Base-by-base conservation (phyloP, 2,113 vertebrate species). In the Mesembrinibis cayennensis region DNA sequence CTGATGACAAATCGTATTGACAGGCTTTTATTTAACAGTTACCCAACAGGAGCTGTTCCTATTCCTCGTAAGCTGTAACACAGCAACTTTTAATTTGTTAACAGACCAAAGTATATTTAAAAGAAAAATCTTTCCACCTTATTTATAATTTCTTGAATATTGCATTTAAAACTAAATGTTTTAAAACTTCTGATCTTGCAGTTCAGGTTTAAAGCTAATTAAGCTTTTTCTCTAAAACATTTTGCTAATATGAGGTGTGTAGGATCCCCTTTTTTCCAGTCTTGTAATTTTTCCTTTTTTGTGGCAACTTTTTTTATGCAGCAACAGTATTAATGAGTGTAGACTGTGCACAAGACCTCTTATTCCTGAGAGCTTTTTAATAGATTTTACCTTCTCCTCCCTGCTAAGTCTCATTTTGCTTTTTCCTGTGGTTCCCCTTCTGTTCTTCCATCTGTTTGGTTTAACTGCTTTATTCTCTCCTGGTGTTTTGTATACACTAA, bases 381-480 rank as follows among this genome's bases (percentile, higher is more conserved):
- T 70, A 87, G 76, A 90, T 89, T 96, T 96, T 96, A 93, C 86
- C 86, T 89, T 89, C 69, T 96, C 7, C 32, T 95, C n/a, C 53
- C 50, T 72, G 45, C 52, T 53, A 77, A 80, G 42, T 87, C 89
- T 96, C 72, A 92, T 89, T 93, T 94, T 89, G 55, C 38, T 45
- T 95, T 95, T 96, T 97, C 93, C 65, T 84, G 72, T 82, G 87
- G 69, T 87, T 97, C 63, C 58, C 94, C 88, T 96, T 97, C 95
- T 97, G 92, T 88, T 86, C 86, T 87, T 69, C 93, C 96, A 96
- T 96, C 95, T 97, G 94, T 84, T 93, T 65, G 49, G 18, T 61
- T 92, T 66, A 86, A 65, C 59, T 79, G 90, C 84, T 88, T 97
- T 91, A 74, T 83, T 88, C 16, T 86, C 52, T 92, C 65, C 88